Base-by-base conservation (phyloP, 2,797 vertebrate genomes). In the Nyctalus aviator region DNA sequence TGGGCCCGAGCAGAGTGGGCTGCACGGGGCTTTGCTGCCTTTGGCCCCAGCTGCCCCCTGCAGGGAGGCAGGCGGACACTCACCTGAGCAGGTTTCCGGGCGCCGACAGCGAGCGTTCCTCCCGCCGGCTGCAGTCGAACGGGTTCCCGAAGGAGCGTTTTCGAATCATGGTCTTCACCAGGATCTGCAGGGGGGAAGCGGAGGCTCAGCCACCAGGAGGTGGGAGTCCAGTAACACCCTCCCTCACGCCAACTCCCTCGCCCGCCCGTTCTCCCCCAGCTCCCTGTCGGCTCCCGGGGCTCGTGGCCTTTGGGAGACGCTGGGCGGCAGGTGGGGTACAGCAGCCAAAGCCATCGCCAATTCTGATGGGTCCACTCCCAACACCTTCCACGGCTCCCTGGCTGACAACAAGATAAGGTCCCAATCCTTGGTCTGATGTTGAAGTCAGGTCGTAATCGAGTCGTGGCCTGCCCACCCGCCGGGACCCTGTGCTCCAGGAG, bases 131-230 rank as follows among this genome's bases (percentile, higher is more conserved):
- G 97, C 99, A 99, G 55, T 99, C 99, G 0, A 99, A 99, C 0
- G 99, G 99, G 97, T 99, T 99, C 93, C 99, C 99, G 1, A 99
- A 99, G 69, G 99, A 99, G 62, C 99, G 98, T 93, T 99, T 99
- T 83, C 99, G 98, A 95, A 99, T 98, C 99, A 99, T 99, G 0
- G 99, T 99, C 97, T 99, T 99, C 79, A 99, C 99, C 97, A 99
- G 96, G 96, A 99, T 99, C 99, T 99, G 97, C 37, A 96, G 95
- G 93, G 95, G 17, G 92, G 32, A 69, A 46, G 30, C 41, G 32
- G 17, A 2, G 32, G 23, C 46, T 75, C 20, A 2, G 83, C 46
- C 53, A 4, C 20, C n/a, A 1, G 8, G 35, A 10, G 18, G 6
- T 12, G 4, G 23, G 6, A 25, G 7, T 44, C 59, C 15, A 30